These are phyloP conservation scores for Tachysurus vachellii DNA, from an alignment of 2,113 vertebrate genomes.

Conservation along the genomic window DNA sequence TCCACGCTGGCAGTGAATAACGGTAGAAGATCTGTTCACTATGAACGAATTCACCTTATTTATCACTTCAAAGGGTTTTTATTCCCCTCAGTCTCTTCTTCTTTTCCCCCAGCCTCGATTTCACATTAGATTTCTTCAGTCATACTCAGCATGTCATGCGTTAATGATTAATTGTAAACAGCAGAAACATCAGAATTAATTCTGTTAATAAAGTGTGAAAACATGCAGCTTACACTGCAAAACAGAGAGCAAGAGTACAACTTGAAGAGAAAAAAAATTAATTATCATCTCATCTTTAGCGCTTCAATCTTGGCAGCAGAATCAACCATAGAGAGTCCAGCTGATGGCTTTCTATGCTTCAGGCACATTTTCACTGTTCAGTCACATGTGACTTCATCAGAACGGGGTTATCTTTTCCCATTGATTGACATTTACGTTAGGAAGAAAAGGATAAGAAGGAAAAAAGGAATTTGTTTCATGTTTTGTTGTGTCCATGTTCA, in stretches of 20 bases:
- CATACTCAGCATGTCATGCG: not conserved
- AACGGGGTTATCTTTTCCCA: not conserved
- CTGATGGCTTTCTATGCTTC: not conserved
- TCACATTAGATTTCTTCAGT: constrained; percentile 30
- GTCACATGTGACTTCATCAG: not conserved
- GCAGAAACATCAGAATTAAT: constrained; percentile 33
- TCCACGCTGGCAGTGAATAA: not conserved
- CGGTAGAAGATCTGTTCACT: not conserved
- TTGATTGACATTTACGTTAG: not conserved
- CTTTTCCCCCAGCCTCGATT: not conserved
- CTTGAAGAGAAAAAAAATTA: not conserved
- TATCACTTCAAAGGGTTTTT: constrained; percentile 34
- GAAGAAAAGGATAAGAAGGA: not conserved
- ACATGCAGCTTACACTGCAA: constrained; percentile 35
- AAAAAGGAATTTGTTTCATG: no score
- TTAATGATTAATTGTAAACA: constrained; percentile 41
- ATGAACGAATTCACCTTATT: constrained; percentile 37
- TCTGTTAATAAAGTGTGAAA: constrained; percentile 32
- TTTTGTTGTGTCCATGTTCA: no score
- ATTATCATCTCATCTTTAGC: constrained; percentile 42
- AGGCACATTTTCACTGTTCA: not conserved
- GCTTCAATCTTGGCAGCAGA: not conserved
- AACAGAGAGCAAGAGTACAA: constrained; percentile 1
- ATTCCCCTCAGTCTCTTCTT: not conserved
- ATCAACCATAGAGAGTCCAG: constrained; percentile 20